Evolutionary conservation across 2,113 vertebrate genomes (phyloP).

Genomic region (Sorex fumeus): DNA sequence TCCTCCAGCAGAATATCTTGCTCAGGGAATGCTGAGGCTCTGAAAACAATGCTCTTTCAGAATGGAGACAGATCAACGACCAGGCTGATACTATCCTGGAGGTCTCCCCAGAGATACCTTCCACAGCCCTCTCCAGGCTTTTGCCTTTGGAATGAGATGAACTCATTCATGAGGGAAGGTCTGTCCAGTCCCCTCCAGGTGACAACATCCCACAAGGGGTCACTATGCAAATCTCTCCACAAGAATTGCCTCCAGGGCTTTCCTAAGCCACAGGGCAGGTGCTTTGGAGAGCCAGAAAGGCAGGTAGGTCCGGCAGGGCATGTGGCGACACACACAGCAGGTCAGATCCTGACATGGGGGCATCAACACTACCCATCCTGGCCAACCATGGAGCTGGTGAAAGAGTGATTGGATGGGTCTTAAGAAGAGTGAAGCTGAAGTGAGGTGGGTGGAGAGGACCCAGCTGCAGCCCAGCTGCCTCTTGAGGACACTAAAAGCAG

Average conservation of each 20-base stretch:
- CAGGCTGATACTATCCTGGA: neutral
- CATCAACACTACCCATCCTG: neutral
- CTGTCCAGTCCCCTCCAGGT: neutral
- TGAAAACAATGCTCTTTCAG: neutral
- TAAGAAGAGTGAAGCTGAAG: neutral
- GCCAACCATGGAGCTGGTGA: conserved; percentile 7
- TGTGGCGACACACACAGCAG: accelerated
- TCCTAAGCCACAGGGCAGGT: neutral
- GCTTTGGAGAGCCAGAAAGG: neutral
- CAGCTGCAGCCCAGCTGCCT: conserved; percentile 51
- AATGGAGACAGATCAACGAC: neutral
- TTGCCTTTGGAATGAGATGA: neutral
- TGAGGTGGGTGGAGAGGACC: neutral
- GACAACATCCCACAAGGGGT: neutral
- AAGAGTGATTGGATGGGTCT: conserved; percentile 17
- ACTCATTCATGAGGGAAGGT: neutral
- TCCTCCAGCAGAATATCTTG: neutral
- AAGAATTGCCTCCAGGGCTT: neutral
- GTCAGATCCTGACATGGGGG: accelerated
- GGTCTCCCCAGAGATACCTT: neutral
- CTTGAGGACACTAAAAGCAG: neutral
- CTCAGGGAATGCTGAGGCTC: neutral
- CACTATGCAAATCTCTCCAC: neutral
- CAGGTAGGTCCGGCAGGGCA: neutral
- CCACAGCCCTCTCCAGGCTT: neutral